Base-by-base conservation (phyloP, 2,113 vertebrate species). In the Ophthalmolycus amberensis region DNA sequence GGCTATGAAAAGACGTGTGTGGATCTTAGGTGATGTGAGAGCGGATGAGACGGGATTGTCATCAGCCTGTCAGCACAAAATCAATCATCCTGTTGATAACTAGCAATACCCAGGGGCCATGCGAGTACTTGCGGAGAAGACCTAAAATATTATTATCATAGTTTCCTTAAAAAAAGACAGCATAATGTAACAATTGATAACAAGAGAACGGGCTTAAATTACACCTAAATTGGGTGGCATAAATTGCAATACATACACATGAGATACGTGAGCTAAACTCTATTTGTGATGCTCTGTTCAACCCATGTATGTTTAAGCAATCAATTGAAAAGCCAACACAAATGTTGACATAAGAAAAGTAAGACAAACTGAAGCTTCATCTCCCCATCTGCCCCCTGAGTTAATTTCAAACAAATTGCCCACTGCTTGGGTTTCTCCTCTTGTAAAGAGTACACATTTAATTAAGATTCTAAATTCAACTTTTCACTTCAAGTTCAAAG, bases 81-180 rank as follows among this genome's bases (percentile, higher is more conserved):
- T 93, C 93, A 91, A 91, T 93, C 88, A 90, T 79, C 63, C 40
- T 76, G 77, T 86, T 91, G 83, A 93, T 90, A 73, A 84, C 76
- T 66, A 25, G 59, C 52, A 27, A 87, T 75, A 80, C 73, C 74
- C 85, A 66, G 42, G 71, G 77, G 71, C 50, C 70, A 25, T 22
- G 64, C 15, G 7, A 75, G 63, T 32, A 54, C 27, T 89, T 75
- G 27, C 40, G 72, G 5, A 58, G 64, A 25, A 66, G 52, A 79
- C 37, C 27, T 48, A 73, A 73, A 77, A 89, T 76, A 69, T 71
- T 50, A 73, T 62, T 68, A 71, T 72, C 18, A 66, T 32, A 22
- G 11, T 69, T 65, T 56, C 7, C 56, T 50, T 56, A 9, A 6
- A 32, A 70, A 81, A 84, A 46, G 9, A 46, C 52, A 52, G 8